These are phyloP conservation scores for Eupithecia tripunctaria DNA, from an alignment of 2,888 invertebrate genomes.

Conservation along the genomic window DNA sequence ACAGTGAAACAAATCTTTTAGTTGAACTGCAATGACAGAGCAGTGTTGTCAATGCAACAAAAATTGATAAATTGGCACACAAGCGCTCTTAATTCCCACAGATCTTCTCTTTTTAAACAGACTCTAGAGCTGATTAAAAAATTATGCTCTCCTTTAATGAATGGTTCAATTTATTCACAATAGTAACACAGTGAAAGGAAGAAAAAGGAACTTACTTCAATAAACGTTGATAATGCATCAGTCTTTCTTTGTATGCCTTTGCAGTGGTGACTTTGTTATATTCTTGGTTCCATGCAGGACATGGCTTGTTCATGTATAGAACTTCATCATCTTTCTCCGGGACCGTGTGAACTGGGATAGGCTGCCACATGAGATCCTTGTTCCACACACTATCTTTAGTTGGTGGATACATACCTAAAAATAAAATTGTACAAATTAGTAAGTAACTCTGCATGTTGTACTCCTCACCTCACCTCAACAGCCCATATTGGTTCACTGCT, in stretches of 20 bases:
- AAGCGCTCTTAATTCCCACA: too few relatives aligned
- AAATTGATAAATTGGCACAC: too few relatives aligned
- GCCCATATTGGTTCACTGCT: too few relatives aligned
- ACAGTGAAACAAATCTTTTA: too few relatives aligned
- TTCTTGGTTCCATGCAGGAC: slow-evolving; percentile 87
- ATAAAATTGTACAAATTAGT: background rate
- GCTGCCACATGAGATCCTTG: slow-evolving; percentile 87
- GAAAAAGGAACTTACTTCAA: slow-evolving; percentile 78
- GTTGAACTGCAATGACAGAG: too few relatives aligned
- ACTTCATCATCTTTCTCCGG: slow-evolving; percentile 87
- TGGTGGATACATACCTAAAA: slow-evolving; percentile 88
- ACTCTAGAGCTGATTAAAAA: too few relatives aligned
- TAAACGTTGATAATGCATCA: slow-evolving; percentile 84
- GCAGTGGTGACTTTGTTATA: slow-evolving; percentile 77
- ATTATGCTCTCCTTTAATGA: background rate
- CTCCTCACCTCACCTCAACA: too few relatives aligned
- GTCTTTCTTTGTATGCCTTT: slow-evolving; percentile 80
- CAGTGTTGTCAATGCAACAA: too few relatives aligned
- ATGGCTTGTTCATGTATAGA: slow-evolving; percentile 85
- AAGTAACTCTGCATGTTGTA: background rate
- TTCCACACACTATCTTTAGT: slow-evolving; percentile 85
- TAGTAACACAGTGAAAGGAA: background rate
- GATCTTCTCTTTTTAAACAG: too few relatives aligned
- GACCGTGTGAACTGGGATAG: slow-evolving; percentile 90
- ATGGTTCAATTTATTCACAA: background rate